phyloP scores from a whole-genome alignment of 1,140 invertebrate genomes.

The Ridgeia piscesae region DNA sequence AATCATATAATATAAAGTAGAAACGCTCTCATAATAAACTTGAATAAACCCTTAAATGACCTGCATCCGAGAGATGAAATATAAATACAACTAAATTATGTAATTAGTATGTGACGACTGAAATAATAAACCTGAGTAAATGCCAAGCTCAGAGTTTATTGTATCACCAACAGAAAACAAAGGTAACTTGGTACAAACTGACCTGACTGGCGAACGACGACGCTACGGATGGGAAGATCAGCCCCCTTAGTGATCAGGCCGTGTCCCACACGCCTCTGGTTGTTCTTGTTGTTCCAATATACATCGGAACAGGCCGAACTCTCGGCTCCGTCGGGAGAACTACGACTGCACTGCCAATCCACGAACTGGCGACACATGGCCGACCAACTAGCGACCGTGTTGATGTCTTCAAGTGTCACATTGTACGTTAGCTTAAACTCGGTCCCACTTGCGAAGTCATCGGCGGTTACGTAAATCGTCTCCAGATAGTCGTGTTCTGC shows the following conservation, averaged over 20 bases:
- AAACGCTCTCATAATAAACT: no score
- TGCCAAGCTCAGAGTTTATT: no score
- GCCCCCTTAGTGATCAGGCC: background rate
- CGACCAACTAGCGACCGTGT: background rate
- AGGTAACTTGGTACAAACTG: background rate
- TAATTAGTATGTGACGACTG: no score
- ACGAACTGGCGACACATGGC: background rate
- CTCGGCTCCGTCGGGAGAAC: background rate
- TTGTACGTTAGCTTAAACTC: background rate
- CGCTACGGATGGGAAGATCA: background rate
- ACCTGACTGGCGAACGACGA: background rate
- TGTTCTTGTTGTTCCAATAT: background rate
- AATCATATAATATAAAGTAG: no score
- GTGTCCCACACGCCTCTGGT: background rate
- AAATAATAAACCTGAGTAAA: no score
- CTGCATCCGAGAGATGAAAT: no score
- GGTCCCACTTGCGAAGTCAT: background rate
- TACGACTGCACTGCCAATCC: background rate
- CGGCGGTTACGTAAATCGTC: background rate
- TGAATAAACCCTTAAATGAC: no score
- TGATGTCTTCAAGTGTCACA: background rate
- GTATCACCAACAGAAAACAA: no score
- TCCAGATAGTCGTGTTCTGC: background rate
- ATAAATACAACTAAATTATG: no score
- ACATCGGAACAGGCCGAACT: background rate